These are phyloP conservation scores for Bugula neritina DNA, from an alignment of 2,888 invertebrate species.

Conservation along the genomic window DNA sequence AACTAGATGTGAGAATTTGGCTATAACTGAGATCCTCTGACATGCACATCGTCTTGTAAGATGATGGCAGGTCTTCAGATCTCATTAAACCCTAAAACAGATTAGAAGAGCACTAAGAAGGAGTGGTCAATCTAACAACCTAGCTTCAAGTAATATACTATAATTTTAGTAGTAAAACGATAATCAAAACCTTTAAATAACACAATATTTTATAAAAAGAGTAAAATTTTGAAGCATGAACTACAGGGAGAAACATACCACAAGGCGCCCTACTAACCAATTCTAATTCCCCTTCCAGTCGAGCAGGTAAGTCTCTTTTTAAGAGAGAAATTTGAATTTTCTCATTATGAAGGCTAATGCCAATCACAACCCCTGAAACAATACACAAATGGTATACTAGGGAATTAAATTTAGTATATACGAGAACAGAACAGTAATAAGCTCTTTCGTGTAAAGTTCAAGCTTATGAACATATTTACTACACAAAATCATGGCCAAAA, in stretches of 20 bases:
- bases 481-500: no score
- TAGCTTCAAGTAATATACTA: no score
- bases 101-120: no score
- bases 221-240: no score
- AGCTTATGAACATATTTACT: no score
- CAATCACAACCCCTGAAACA: conserved; percentile 1
- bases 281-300: neutral
- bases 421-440: no score
- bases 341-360: neutral
- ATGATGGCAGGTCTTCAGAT: neutral
- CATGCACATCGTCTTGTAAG: conserved; percentile 28
- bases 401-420: neutral
- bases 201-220: no score
- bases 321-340: neutral
- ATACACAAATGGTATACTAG: neutral
- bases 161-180: no score
- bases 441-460: no score
- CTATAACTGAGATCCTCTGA: conserved; percentile 37
- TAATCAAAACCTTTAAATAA: no score
- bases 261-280: neutral
- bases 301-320: neutral
- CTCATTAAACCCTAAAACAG: neutral
- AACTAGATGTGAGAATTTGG: conserved; percentile 41
- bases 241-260: neutral
- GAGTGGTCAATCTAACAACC: no score